phyloP scores from a whole-genome alignment of 2,888 invertebrate genomes.

The Therioaphis trifolii region DNA sequence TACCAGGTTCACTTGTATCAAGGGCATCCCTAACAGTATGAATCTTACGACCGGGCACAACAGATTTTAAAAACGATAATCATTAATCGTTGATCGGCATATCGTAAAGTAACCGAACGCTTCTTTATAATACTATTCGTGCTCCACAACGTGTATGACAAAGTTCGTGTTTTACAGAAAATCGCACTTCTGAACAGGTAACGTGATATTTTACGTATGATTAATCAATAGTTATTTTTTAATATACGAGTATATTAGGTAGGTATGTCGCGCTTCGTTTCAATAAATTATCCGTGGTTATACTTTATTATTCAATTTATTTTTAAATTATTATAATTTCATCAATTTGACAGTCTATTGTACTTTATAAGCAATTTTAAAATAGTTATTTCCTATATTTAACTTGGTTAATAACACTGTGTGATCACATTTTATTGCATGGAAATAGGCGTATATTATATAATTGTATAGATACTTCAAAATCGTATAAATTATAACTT shows the following conservation, averaged over 20 bases:
- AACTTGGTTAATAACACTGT: no score
- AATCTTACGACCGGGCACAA: background rate
- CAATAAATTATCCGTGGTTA: no score
- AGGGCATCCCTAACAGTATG: conserved; percentile 50
- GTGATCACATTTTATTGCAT: no score
- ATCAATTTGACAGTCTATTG: no score
- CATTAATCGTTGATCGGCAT: conserved; percentile 47
- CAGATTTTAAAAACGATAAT: conserved; percentile 38
- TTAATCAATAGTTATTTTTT: background rate
- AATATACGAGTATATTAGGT: background rate
- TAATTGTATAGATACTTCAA: conserved; percentile 26
- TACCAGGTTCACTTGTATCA: conserved; percentile 33
- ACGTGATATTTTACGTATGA: background rate
- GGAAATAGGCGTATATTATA: background rate
- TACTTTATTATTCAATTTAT: no score
- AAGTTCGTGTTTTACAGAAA: conserved; percentile 20
- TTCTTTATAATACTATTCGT: background rate
- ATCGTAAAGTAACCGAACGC: conserved; percentile 11
- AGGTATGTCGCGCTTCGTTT: background rate
- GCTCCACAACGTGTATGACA: background rate
- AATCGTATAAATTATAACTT: no score
- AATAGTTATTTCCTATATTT: no score
- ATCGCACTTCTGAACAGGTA: conserved; percentile 11
- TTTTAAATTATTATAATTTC: no score
- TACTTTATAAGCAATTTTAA: no score